phyloP scores from a whole-genome alignment of 2,797 vertebrate species.

The Scolopax rusticola region DNA sequence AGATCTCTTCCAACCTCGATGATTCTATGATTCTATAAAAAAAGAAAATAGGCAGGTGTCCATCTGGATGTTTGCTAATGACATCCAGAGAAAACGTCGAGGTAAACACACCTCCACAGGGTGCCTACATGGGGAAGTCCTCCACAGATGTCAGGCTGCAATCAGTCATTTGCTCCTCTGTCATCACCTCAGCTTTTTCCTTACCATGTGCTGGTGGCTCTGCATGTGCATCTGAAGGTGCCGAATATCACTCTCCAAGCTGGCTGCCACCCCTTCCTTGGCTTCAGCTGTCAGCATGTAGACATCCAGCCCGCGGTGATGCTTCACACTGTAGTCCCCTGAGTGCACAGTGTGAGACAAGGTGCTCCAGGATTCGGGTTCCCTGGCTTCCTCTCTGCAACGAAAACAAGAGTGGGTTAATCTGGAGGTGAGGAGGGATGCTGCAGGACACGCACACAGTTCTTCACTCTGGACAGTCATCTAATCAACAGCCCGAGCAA shows the following conservation, averaged over 20 bases:
- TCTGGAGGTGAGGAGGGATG: neutral
- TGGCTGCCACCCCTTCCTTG: constrained; percentile 61
- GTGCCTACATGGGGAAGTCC: fast-evolving
- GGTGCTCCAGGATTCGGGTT: constrained; percentile 77
- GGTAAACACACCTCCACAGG: neutral
- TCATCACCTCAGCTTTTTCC: neutral
- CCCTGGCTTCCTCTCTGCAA: constrained; percentile 82
- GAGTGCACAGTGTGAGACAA: constrained; percentile 77
- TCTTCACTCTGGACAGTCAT: constrained; percentile 34
- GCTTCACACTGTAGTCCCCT: constrained; percentile 82
- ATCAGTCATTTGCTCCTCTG: neutral
- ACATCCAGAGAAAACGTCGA: neutral
- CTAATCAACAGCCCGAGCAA: fast-evolving
- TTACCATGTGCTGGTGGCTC: constrained; percentile 70
- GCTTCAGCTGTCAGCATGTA: constrained; percentile 87
- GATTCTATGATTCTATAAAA: too few relatives aligned
- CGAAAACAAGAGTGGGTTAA: constrained; percentile 38
- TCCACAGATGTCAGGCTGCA: neutral
- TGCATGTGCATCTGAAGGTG: constrained; percentile 81
- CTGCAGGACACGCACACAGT: neutral
- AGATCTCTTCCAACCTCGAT: too few relatives aligned
- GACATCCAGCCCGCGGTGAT: constrained; percentile 85
- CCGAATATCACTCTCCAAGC: constrained; percentile 80
- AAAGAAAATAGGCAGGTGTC: neutral
- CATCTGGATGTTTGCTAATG: neutral